Evolutionary conservation across 2,113 vertebrate genomes (phyloP).

Genomic region (Xenus cinereus): DNA sequence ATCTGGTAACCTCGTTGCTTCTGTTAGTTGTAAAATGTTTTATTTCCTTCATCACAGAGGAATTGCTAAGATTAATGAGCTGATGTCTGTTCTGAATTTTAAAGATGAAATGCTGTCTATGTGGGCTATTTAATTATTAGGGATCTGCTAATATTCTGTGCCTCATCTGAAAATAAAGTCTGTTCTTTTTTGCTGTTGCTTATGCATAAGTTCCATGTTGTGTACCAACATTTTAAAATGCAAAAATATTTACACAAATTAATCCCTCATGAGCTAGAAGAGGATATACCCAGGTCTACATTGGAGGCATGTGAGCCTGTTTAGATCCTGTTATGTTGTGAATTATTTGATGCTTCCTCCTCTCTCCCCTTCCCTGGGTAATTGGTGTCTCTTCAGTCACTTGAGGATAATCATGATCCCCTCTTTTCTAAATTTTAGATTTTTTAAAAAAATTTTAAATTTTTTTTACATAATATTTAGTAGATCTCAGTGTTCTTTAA

Average conservation of each 20-base stretch:
- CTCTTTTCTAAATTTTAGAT: not conserved
- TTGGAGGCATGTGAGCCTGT: not conserved
- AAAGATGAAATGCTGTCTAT: not conserved
- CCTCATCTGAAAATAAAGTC: not conserved
- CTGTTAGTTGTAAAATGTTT: not conserved
- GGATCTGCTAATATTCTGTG: not conserved
- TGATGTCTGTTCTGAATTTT: not conserved
- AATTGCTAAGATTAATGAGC: not conserved
- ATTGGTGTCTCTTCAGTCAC: not conserved
- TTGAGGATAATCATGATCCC: not conserved
- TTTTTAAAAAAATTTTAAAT: too few relatives aligned
- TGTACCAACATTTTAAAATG: not conserved
- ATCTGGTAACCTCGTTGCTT: not conserved
- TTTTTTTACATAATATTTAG: rapidly evolving
- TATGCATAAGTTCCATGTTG: not conserved
- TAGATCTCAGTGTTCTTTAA: not conserved
- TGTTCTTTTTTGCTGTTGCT: not conserved
- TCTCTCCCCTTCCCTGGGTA: not conserved
- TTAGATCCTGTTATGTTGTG: not conserved
- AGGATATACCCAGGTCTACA: not conserved
- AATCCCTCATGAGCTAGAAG: not conserved
- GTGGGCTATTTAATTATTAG: not conserved
- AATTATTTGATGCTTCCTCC: not conserved
- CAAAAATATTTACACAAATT: not conserved
- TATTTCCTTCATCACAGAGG: not conserved